Conservation (phyloP, 1,140 invertebrate genomes). For the Brachionus manjavacas region DNA sequence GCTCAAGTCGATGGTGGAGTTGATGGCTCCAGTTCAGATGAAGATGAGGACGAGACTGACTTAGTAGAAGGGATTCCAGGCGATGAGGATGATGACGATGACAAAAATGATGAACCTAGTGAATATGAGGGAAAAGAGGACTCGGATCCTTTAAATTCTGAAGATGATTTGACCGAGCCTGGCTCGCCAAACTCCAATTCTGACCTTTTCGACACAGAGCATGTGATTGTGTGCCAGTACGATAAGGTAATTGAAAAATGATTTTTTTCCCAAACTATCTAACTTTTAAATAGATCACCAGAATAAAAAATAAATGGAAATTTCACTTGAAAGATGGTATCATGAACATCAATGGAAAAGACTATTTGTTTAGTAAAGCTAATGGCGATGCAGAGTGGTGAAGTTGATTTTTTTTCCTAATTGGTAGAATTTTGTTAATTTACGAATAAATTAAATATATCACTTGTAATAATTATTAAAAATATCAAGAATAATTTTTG, state of each 20-base stretch:
- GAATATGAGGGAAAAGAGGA: constrained; percentile 38
- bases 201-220: constrained; percentile 93
- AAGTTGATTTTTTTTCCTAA: background rate
- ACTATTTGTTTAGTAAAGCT: constrained; percentile 97
- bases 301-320: constrained; percentile 97
- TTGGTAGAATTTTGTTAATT: background rate
- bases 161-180: constrained; percentile 85
- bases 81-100: constrained; percentile 36
- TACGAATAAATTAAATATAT: background rate
- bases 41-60: constrained; percentile 34
- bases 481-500: background rate
- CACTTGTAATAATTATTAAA: background rate
- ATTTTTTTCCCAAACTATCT: constrained; percentile 95
- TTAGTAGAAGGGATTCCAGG: background rate
- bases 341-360: constrained; percentile 95
- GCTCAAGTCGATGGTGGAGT: constrained; percentile 43
- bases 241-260: constrained; percentile 87
- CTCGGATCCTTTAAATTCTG: constrained; percentile 82
- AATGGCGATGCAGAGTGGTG: constrained; percentile 98
- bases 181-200: constrained; percentile 49
- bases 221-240: constrained; percentile 98
- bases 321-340: constrained; percentile 99
- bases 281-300: constrained; percentile 69
- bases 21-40: constrained; percentile 23
- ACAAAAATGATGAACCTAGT: constrained; percentile 39